A percentile compares a stretch with the other conserved stretches of the same genome.
phyloP scores from a whole-genome alignment of 2,797 vertebrate species.

The Muraenolepis orangiensis region DNA sequence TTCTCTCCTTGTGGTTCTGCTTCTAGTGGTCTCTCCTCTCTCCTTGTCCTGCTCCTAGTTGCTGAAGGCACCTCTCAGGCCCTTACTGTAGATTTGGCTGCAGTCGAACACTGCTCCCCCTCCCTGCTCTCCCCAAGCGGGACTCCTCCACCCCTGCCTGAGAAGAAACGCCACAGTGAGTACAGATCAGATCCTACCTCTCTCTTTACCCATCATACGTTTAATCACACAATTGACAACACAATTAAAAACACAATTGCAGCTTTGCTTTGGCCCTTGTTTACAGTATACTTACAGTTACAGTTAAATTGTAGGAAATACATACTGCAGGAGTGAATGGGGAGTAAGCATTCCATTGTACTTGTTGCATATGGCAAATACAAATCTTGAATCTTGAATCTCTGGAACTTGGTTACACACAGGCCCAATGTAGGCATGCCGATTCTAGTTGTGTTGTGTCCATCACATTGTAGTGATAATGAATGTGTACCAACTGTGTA shows the following conservation, averaged over 20 bases:
- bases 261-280: neutral
- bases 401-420: neutral
- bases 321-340: no score
- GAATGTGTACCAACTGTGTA: neutral
- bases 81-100: neutral
- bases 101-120: slow-evolving; percentile 1
- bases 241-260: no score
- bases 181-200: slow-evolving; percentile 11
- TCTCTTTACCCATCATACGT: neutral
- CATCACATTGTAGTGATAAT: neutral
- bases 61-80: slow-evolving; percentile 42
- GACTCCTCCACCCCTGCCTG: slow-evolving; percentile 87
- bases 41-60: slow-evolving; percentile 17
- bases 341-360: no score
- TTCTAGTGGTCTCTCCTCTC: no score
- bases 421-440: neutral
- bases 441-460: neutral
- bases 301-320: no score
- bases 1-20: neutral
- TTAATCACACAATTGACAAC: no score
- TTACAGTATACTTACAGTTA: no score
- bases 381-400: no score
- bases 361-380: no score
- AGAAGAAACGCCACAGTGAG: slow-evolving; percentile 95
- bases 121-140: slow-evolving; percentile 64